A percentile compares a stretch with the other conserved stretches of the same genome.
Evolutionary conservation across 2,888 invertebrate genomes (phyloP).

Genomic region (Acanthosepion lycidas): DNA sequence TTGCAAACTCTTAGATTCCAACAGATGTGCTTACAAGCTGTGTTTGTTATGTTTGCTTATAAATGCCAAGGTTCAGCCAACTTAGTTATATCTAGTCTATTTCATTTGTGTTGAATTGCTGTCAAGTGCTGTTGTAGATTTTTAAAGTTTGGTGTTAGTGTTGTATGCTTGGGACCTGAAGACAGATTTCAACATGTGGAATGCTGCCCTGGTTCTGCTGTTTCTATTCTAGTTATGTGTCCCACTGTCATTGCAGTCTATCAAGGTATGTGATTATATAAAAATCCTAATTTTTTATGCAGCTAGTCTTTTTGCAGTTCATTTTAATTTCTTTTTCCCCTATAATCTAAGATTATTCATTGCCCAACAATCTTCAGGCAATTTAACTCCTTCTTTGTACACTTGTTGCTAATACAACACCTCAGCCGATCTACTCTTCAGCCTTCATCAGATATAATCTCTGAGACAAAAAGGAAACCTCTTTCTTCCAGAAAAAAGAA

Average conservation of each 20-base stretch:
- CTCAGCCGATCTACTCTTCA: too few species aligned
- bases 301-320: constrained; percentile 24
- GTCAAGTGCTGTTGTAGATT: constrained; percentile 33
- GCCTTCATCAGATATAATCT: too few species aligned
- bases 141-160: constrained; percentile 33
- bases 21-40: neutral
- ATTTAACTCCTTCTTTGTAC: too few species aligned
- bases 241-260: constrained; percentile 11
- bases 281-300: neutral
- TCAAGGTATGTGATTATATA: constrained; percentile 33
- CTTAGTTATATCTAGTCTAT: neutral
- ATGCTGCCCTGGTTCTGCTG: constrained; percentile 20
- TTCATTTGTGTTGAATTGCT: constrained; percentile 20
- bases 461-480: too few species aligned
- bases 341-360: neutral
- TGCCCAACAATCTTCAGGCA: too few species aligned
- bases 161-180: constrained; percentile 33
- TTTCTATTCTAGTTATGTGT: neutral
- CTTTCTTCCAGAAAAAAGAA: too few species aligned
- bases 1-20: neutral
- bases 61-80: neutral
- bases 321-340: neutral
- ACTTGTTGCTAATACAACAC: too few species aligned
- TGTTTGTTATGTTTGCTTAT: neutral
- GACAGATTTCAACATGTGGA: constrained; percentile 18